These are phyloP conservation scores for Cryptoprocta ferox DNA, from an alignment of 2,797 vertebrate species.

Conservation along the genomic window DNA sequence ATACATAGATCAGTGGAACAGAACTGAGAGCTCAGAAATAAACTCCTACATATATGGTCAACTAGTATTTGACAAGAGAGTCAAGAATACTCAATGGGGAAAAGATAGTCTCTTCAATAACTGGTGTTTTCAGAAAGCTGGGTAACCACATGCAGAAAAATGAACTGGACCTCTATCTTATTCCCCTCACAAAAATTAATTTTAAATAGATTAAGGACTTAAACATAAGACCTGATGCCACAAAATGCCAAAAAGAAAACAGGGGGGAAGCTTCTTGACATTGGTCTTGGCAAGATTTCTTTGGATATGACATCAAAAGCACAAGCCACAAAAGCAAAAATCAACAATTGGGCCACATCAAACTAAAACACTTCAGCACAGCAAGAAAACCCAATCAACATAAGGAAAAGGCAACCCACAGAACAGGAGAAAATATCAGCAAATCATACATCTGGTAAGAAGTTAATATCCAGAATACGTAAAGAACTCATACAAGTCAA, in stretches of 20 bases:
- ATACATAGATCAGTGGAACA: neutral
- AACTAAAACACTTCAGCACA: neutral
- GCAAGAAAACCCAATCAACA: neutral
- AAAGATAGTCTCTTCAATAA: neutral
- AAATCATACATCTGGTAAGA: neutral
- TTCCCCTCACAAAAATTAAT: neutral
- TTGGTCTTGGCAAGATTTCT: neutral
- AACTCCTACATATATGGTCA: neutral
- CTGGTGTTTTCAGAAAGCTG: neutral
- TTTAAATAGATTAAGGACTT: neutral
- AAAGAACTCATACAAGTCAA: neutral
- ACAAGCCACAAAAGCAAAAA: neutral
- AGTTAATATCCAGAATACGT: neutral
- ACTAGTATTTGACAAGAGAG: neutral
- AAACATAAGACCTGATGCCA: neutral
- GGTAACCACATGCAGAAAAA: neutral
- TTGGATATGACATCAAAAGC: neutral
- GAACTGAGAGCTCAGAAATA: neutral
- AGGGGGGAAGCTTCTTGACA: neutral
- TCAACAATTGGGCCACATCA: neutral
- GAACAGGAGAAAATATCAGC: neutral
- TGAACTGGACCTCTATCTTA: neutral
- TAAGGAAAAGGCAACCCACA: neutral
- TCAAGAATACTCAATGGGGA: neutral
- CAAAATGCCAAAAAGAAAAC: neutral